A percentile compares a stretch with the other conserved stretches of the same genome.
Conservation (phyloP, 2,797 vertebrate species). For the Liparis tanakae region DNA sequence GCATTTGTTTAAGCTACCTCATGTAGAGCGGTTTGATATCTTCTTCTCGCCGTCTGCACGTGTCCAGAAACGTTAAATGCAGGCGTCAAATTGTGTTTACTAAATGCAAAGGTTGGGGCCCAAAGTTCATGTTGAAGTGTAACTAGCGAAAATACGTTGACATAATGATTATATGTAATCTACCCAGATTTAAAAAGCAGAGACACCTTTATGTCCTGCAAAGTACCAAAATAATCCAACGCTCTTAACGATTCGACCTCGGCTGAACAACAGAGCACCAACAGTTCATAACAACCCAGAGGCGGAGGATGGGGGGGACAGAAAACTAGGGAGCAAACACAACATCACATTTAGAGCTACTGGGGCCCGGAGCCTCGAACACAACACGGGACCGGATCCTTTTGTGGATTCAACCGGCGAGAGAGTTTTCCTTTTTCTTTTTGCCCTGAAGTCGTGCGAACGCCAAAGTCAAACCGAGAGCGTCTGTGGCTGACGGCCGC, state of each 20-base stretch:
- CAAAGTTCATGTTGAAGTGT: not conserved
- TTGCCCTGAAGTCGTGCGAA: not conserved
- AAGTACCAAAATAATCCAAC: not conserved
- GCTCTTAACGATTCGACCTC: not conserved
- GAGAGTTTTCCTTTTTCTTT: slow-evolving; percentile 27
- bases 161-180: not conserved
- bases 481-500: slow-evolving; percentile 30
- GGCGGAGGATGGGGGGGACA: not conserved
- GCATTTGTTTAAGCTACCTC: no score
- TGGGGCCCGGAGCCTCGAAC: not conserved
- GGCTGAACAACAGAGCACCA: not conserved
- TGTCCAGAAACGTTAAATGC: no score
- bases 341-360: slow-evolving; percentile 5
- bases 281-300: not conserved
- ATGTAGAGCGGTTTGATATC: no score
- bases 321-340: slow-evolving; percentile 24
- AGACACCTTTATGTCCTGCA: not conserved
- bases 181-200: not conserved
- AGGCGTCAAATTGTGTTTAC: no score
- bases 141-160: not conserved
- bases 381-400: not conserved
- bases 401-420: slow-evolving; percentile 6
- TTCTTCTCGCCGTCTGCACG: no score
- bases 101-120: not conserved
- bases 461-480: slow-evolving; percentile 32